phyloP scores from a whole-genome alignment of 2,113 vertebrate species.

The Podiceps cristatus region DNA sequence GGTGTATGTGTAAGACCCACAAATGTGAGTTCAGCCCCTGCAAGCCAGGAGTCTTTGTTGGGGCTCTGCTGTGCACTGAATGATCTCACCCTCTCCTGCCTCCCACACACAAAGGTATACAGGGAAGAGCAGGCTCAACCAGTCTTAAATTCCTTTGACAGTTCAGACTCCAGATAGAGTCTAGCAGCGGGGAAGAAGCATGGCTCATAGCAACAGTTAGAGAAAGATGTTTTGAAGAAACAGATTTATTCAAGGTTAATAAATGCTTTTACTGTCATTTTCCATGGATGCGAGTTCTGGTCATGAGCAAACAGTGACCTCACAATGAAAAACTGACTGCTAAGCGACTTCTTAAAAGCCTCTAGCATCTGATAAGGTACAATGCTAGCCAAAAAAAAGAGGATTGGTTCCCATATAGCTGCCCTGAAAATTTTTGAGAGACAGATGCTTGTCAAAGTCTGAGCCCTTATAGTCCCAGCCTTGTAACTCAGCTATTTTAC shows the following conservation, averaged over 20 bases:
- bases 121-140: slow-evolving; percentile 58
- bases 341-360: neutral
- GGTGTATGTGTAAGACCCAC: neutral
- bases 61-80: neutral
- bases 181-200: neutral
- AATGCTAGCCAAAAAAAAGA: neutral
- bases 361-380: neutral
- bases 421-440: neutral
- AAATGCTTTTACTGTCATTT: neutral
- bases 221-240: neutral
- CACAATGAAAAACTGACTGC: neutral
- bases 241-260: neutral
- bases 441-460: neutral
- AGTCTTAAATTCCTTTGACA: slow-evolving; percentile 59
- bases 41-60: slow-evolving; percentile 30
- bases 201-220: neutral
- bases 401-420: neutral
- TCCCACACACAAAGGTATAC: slow-evolving; percentile 52
- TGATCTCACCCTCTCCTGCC: slow-evolving; percentile 57
- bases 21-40: neutral
- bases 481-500: neutral
- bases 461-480: neutral
- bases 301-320: neutral
- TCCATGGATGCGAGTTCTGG: neutral
- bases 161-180: slow-evolving; percentile 16